Base-by-base conservation (phyloP, 2,797 vertebrate species). In the Apogon hyalosoma region DNA sequence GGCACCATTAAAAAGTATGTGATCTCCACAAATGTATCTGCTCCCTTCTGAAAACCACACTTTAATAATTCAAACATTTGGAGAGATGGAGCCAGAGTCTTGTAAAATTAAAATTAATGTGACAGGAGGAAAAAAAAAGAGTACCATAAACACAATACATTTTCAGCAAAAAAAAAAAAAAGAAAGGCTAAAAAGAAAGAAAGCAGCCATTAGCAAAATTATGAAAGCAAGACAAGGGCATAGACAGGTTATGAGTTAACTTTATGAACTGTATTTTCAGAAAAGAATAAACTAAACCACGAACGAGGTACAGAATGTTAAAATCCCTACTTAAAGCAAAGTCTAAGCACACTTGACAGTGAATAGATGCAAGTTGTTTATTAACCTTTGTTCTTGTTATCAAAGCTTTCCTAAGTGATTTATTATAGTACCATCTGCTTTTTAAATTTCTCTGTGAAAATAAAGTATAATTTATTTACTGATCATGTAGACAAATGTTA, bases 41-140 rank as follows among this genome's bases (percentile, higher is more conserved):
- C 69, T 84, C 54, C 74, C 61, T 18, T 47, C 63, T 69, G 67
- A 77, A 77, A 86, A 86, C 41, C 61, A 43, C 42, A 60, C 63
- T 85, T 92, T 79, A 92, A 91, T 92, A 88, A 92, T 91, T 92
- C 75, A 92, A 83, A 82, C 84, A 84, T 88, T 84, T 84, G 60
- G 65, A 69, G 60, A 79, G 59, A 74, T 77, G 38, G 39, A 67
- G 60, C 48, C 50, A 3, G 39, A 56, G 69, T 47, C 39, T 50
- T 56, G 40, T 46, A 40, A 75, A 79, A 85, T 80, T 77, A 75
- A 82, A 82, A 75, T 84, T 6, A 31, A 85, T 82, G 56, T 78
- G 54, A 69, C 51, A 41, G 54, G 43, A 69, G 10, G 16, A n/a
- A 18, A 46, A 40, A 33, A 57, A 50, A 24, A 46, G 49, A 40